Conservation (phyloP, 2,113 vertebrate species). For the Osmerus mordax region DNA sequence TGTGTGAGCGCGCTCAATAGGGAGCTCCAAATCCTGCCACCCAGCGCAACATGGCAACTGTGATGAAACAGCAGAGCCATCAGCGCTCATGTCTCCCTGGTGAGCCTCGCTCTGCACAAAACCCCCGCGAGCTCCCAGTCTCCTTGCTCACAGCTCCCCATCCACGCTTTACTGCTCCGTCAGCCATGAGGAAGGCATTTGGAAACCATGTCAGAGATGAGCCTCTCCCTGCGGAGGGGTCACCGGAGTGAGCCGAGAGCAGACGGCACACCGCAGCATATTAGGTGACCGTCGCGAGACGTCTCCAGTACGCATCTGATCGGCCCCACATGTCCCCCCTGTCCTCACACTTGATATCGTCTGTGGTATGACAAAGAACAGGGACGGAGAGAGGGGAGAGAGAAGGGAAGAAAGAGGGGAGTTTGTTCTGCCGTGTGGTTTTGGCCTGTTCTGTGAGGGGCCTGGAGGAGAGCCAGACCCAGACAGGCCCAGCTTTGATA, state of each 20-base stretch:
- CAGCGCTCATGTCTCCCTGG: conserved; percentile 49
- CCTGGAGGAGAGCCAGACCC: conserved; percentile 62
- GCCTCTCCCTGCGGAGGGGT: conserved; percentile 35
- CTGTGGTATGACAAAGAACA: conserved; percentile 64
- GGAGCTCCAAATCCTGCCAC: conserved; percentile 58
- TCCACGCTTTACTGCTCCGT: not conserved
- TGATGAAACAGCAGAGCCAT: conserved; percentile 48
- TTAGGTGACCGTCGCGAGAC: conserved; percentile 59
- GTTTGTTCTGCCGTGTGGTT: conserved; percentile 69
- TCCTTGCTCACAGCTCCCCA: too few species aligned
- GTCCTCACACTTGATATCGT: conserved; percentile 63
- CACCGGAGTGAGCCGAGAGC: conserved; percentile 30
- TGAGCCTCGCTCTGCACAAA: conserved; percentile 32
- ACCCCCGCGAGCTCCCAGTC: not conserved
- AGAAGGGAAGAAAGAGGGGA: conserved; percentile 37
- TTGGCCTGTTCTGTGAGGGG: conserved; percentile 56
- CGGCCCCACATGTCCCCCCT: conserved; percentile 66
- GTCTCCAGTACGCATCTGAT: conserved; percentile 65
- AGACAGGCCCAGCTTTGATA: conserved; percentile 63
- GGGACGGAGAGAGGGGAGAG: conserved; percentile 26
- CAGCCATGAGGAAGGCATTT: conserved; percentile 51
- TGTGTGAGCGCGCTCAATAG: conserved; percentile 57
- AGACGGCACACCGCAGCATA: conserved; percentile 57
- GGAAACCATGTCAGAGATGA: conserved; percentile 42
- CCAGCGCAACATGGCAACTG: conserved; percentile 55